These are phyloP conservation scores for Menura novaehollandiae DNA, from an alignment of 2,113 vertebrate genomes.

Conservation along the genomic window DNA sequence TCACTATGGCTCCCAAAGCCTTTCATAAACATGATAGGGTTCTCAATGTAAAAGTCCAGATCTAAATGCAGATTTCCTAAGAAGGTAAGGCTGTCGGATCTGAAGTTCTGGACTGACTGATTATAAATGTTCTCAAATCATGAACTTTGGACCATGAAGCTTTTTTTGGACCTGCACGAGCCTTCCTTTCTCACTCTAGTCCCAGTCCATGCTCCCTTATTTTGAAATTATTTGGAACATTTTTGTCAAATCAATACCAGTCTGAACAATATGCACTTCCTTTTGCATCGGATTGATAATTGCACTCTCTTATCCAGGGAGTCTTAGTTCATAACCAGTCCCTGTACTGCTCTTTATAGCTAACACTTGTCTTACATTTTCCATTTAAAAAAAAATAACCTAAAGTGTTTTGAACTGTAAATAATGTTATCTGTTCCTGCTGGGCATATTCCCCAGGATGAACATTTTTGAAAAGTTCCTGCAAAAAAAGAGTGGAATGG, in stretches of 20 bases:
- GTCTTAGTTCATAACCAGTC: background rate
- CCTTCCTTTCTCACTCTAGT: background rate
- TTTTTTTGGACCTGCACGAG: background rate
- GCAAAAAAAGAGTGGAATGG: background rate
- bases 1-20: background rate
- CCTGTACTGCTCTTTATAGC: background rate
- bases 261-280: background rate
- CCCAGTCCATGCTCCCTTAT: background rate
- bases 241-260: background rate
- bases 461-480: background rate
- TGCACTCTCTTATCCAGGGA: background rate
- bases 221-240: background rate
- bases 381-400: background rate
- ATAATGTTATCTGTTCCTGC: background rate
- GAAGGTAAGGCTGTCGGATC: background rate
- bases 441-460: background rate
- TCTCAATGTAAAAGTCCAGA: background rate
- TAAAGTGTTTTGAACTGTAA: background rate
- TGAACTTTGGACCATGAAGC: background rate
- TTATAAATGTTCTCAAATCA: background rate
- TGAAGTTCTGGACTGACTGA: background rate
- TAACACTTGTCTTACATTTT: background rate
- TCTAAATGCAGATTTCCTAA: background rate
- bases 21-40: background rate
- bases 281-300: background rate